Base-by-base conservation (phyloP, 2,797 vertebrate species). In the Okamejei kenojei region DNA sequence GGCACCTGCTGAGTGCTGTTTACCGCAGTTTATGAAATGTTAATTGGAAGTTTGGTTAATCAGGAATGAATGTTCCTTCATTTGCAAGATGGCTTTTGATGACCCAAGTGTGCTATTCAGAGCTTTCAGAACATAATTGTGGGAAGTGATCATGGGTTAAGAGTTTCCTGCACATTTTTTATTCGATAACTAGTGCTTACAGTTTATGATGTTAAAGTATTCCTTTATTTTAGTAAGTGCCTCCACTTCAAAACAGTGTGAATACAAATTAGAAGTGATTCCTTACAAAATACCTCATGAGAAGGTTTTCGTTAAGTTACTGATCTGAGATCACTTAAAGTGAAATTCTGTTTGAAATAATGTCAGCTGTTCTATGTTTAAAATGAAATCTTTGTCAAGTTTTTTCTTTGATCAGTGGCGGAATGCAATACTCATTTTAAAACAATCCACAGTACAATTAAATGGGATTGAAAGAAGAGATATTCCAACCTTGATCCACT, bases 21-120 rank as follows among this genome's bases (percentile, higher is more conserved):
- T 84, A 61, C 84, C 1, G n/a, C 17, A 68, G n/a, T 88, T 68
- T 63, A 88, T 35, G 63, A 88, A 88, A 88, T 35, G n/a, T 68
- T 88, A 88, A 88, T 68, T 68, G n/a, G 61, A 32, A 88, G 68
- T 68, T 68, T 88, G 32, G n/a, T 88, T 88, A 68, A 88, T 68
- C 68, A 73, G 26, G 58, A 92, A 76, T 54, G 26, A 73, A 29
- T 92, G 45, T 76, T 76, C 71, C 38, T n/a, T 58, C 68, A n/a
- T 23, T 92, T 54, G 9, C 38, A 76, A 11, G 13, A 76, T 45
- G 26, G 4, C 8, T 15, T 45, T 92, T 92, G 9, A 92, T 58
- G 35, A 13, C 45, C 23, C 26, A 58, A 15, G 29, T 58, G 26
- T 74, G 15, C 38, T 54, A 74, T 76, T 76, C 23, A 29, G 90